phyloP scores from a whole-genome alignment of 2,113 vertebrate genomes.

The Calonectris borealis region DNA sequence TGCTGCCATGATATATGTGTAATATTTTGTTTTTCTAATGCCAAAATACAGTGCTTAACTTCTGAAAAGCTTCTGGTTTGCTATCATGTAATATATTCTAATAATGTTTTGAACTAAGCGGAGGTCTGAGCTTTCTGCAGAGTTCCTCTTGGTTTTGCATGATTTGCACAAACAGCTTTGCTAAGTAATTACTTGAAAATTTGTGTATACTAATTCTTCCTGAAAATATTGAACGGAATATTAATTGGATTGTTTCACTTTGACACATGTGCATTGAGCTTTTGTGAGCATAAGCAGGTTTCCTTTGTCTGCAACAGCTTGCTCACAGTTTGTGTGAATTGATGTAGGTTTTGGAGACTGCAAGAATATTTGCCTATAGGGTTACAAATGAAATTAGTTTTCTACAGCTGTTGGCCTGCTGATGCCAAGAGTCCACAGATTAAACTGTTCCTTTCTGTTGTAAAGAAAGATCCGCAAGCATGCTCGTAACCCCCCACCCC shows the following conservation, averaged over 20 bases:
- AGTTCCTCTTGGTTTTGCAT: neutral
- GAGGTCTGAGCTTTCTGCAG: neutral
- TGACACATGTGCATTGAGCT: neutral
- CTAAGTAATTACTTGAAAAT: neutral
- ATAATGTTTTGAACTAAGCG: neutral
- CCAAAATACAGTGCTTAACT: neutral
- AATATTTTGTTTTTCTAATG: neutral
- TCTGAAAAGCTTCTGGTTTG: neutral
- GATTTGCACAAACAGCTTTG: neutral
- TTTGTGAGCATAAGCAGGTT: slow-evolving; percentile 6
- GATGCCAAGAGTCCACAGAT: neutral
- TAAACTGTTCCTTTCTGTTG: neutral
- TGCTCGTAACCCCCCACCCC: neutral
- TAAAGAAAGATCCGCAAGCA: neutral
- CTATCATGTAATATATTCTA: neutral
- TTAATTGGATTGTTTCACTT: slow-evolving; percentile 5
- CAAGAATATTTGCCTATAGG: neutral
- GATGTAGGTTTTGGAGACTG: slow-evolving; percentile 9
- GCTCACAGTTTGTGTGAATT: neutral
- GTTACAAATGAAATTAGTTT: slow-evolving; percentile 50
- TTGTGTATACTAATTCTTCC: neutral
- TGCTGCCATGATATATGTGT: neutral
- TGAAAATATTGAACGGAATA: slow-evolving; percentile 9
- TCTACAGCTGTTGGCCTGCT: slow-evolving; percentile 36
- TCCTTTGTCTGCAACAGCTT: slow-evolving; percentile 10